Evolutionary conservation across 1,140 invertebrate species (phyloP).

Genomic region (Brachystomella parvula): DNA sequence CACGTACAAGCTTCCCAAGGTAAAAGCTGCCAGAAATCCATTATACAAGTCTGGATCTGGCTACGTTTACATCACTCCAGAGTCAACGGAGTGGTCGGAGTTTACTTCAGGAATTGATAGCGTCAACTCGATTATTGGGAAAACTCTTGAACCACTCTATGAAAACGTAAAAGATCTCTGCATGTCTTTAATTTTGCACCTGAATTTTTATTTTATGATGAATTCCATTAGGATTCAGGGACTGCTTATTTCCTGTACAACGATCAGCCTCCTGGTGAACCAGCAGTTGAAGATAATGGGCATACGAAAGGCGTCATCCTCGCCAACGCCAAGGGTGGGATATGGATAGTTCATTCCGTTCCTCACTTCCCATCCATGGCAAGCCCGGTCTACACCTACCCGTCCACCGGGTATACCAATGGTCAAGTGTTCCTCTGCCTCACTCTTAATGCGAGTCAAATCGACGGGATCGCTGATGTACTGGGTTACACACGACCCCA

Average conservation of each 20-base stretch:
- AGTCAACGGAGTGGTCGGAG: slow-evolving; percentile 57
- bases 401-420: slow-evolving; percentile 58
- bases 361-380: slow-evolving; percentile 67
- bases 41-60: slow-evolving; percentile 56
- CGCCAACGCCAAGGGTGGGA: slow-evolving; percentile 59
- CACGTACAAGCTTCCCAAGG: slow-evolving; percentile 70
- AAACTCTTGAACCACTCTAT: slow-evolving; percentile 61
- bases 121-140: slow-evolving; percentile 60
- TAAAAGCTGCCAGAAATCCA: slow-evolving; percentile 49
- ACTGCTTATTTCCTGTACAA: slow-evolving; percentile 63
- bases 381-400: slow-evolving; percentile 58
- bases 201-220: slow-evolving; percentile 17
- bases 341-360: slow-evolving; percentile 88
- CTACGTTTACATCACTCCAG: slow-evolving; percentile 63
- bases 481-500: slow-evolving; percentile 25
- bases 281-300: slow-evolving; percentile 51
- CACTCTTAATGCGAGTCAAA: slow-evolving; percentile 53
- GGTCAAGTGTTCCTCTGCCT: slow-evolving; percentile 85
- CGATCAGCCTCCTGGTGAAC: slow-evolving; percentile 63
- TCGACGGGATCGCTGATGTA: slow-evolving; percentile 45
- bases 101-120: slow-evolving; percentile 59
- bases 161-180: slow-evolving; percentile 42
- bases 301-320: slow-evolving; percentile 78
- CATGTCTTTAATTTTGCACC: slow-evolving; percentile 21
- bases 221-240: slow-evolving; percentile 31